A percentile compares a stretch with the other conserved stretches of the same genome.
Conservation (phyloP, 2,888 invertebrate species). For the Cyrtodaria siliqua region DNA sequence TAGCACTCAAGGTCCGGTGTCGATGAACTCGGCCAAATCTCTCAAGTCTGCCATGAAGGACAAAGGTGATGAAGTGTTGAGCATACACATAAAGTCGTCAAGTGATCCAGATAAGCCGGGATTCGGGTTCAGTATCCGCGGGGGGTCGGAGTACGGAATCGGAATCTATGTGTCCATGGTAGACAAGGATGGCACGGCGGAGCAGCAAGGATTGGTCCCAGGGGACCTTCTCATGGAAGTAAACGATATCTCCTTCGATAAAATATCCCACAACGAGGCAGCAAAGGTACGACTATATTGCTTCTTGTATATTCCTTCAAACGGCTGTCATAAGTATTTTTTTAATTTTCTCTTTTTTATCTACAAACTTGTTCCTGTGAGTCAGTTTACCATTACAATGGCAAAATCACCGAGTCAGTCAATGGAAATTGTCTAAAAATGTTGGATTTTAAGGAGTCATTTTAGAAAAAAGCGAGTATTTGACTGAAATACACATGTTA, state of each 20-base stretch:
- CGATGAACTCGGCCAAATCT: constrained; percentile 24
- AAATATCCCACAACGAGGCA: constrained; percentile 81
- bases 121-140: constrained; percentile 97
- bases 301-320: too few species aligned
- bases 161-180: constrained; percentile 98
- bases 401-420: too few species aligned
- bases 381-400: too few species aligned
- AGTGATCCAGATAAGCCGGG: constrained; percentile 83
- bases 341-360: too few species aligned
- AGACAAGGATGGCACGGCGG: constrained; percentile 96
- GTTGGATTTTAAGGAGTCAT: too few species aligned
- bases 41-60: constrained; percentile 34
- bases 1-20: constrained; percentile 3
- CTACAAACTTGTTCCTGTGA: too few species aligned
- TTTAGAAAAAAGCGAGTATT: too few species aligned
- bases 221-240: constrained; percentile 98
- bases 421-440: too few species aligned
- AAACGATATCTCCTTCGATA: constrained; percentile 94
- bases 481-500: too few species aligned
- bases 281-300: constrained; percentile 74
- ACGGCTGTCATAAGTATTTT: too few species aligned
- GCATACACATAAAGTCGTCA: constrained; percentile 53
- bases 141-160: constrained; percentile 96
- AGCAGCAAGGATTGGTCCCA: constrained; percentile 90
- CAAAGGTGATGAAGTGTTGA: constrained; percentile 41